Evolutionary conservation across 2,888 invertebrate species (phyloP).

Genomic region (Callosobruchus maculatus): DNA sequence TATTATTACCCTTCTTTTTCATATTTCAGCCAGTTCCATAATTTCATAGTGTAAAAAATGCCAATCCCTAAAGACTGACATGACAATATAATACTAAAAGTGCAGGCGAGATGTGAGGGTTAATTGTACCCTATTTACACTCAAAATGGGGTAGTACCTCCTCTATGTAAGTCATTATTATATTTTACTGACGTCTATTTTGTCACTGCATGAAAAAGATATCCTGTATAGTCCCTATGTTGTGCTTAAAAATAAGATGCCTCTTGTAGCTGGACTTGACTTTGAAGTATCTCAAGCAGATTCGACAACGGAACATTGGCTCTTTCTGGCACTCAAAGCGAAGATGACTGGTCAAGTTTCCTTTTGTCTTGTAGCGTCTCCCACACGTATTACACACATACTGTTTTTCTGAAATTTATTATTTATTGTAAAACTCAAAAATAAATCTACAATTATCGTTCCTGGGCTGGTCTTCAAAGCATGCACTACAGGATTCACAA

Average conservation of each 20-base stretch:
- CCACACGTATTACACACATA: not conserved
- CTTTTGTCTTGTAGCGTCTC: not conserved
- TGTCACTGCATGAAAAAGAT: not conserved
- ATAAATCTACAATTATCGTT: not conserved
- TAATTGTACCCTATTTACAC: no score
- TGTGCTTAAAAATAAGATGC: not conserved
- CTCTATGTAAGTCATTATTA: no score
- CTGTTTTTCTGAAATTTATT: not conserved
- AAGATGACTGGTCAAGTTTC: not conserved
- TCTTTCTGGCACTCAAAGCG: not conserved
- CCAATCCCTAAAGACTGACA: no score
- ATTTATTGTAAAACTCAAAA: not conserved
- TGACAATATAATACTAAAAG: no score
- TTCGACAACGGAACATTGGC: not conserved
- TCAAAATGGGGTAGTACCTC: no score
- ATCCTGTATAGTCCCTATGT: not conserved
- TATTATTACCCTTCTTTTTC: no score
- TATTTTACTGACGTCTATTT: not conserved
- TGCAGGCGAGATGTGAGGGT: no score
- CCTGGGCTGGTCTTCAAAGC: not conserved
- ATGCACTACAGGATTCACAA: not conserved
- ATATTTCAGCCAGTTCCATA: no score
- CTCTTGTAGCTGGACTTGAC: not conserved
- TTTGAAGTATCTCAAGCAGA: not conserved
- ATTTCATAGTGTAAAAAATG: no score